Conservation (phyloP, 2,888 invertebrate genomes). For the Nomada fabriciana region DNA sequence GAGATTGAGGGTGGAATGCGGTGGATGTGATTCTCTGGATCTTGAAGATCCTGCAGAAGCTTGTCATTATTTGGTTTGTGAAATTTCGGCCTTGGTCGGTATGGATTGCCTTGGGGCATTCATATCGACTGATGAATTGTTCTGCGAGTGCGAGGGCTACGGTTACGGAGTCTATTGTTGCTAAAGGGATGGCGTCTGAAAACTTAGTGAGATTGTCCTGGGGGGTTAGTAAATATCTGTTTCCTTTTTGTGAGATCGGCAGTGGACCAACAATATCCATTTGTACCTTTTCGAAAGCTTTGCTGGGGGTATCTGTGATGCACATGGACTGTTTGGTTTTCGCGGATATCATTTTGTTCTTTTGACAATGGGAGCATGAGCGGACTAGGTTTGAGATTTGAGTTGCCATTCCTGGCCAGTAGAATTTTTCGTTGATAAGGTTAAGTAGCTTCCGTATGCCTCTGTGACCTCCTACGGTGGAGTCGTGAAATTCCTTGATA, state of each 20-base stretch:
- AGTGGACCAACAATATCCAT: conserved; percentile 7
- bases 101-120: neutral
- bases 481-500: neutral
- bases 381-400: neutral
- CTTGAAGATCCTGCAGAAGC: conserved; percentile 11
- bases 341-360: neutral
- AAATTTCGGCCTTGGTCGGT: conserved; percentile 15
- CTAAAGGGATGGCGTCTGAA: neutral
- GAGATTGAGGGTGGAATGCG: neutral
- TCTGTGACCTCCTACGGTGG: neutral
- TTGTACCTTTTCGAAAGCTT: conserved; percentile 8
- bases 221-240: neutral
- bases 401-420: neutral
- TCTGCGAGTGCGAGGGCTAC: neutral
- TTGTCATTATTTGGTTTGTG: neutral
- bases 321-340: conserved; percentile 7
- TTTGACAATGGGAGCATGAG: neutral
- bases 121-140: conserved; percentile 15
- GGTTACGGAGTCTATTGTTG: neutral
- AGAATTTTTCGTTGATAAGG: neutral
- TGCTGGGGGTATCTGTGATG: neutral
- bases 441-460: neutral
- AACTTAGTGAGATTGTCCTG: conserved; percentile 1
- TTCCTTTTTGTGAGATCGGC: neutral
- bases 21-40: conserved; percentile 1